Base-by-base conservation (phyloP, 2,888 invertebrate genomes). In the Andrena praecox region DNA sequence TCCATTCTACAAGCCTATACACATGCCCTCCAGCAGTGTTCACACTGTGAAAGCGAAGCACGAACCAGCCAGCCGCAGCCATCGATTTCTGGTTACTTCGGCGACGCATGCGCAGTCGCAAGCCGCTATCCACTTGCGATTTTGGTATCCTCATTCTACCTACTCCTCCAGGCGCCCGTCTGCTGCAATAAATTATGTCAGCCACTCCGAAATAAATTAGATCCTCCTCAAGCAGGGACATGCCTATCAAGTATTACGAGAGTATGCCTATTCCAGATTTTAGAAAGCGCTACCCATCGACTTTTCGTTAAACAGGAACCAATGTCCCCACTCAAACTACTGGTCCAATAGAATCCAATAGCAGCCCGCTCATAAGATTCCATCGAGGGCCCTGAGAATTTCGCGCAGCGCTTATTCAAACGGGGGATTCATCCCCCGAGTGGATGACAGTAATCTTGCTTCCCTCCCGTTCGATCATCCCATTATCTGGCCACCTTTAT, bases 401-500 rank as follows among this genome's bases (percentile, higher is more conserved):
- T 73, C 12, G 12, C 69, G 62, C n/a, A 50, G 42, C 78, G 16
- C 75, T 89, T 81, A 79, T 88, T 90, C 81, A 78, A 87, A 81
- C 85, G 78, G 50, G 71, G 6, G 59, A 75, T 71, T 72, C 75
- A 84, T 66, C 70, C 79, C 84, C 67, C 2, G 60, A 62, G 78
- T 70, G 75, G 77, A 80, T 77, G 69, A 68, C 68, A 29, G 86
- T 89, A 91, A 90, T 90, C 87, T 89, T 78, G 42, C 20, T 64
- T 54, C 52, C 63, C 84, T 73, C 67, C 78, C 54, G 56, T 54
- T 76, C 89, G 79, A 74, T 79, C 86, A 77, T 91, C 85, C 88
- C 90, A 93, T 93, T 93, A 93, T 92, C 92, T 88, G 83, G 86
- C 91, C 90, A 93, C 93, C 93, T 92, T 92, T 92, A 92, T 93